These are phyloP conservation scores for Ophion ellenae DNA, from an alignment of 2,888 invertebrate genomes.

Conservation along the genomic window DNA sequence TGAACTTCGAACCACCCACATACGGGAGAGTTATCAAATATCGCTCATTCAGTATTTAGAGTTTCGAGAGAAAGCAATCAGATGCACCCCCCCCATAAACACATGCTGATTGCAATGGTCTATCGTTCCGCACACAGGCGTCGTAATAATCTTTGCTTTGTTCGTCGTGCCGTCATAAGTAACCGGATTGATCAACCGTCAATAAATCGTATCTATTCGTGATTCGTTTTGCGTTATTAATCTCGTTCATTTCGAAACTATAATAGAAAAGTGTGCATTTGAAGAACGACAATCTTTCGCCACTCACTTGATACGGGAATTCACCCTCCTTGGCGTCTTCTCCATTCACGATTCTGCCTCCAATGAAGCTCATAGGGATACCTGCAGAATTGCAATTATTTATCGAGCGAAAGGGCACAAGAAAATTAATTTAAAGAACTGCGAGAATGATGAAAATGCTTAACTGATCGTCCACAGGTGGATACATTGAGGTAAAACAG, in stretches of 20 bases:
- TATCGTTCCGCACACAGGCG: too few relatives aligned
- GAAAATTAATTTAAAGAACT: background rate
- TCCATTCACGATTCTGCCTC: conserved; percentile 68
- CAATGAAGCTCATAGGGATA: conserved; percentile 32
- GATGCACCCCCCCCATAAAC: too few relatives aligned
- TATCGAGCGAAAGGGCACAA: background rate
- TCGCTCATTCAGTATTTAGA: too few relatives aligned
- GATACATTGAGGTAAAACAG: background rate
- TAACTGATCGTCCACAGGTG: background rate
- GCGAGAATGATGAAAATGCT: background rate
- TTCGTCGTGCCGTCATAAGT: too few relatives aligned
- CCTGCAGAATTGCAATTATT: conserved; percentile 26
- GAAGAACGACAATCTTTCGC: background rate
- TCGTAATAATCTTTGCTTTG: too few relatives aligned
- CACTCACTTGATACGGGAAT: conserved; percentile 76
- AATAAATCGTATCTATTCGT: too few relatives aligned
- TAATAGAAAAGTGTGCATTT: background rate
- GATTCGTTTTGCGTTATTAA: too few relatives aligned
- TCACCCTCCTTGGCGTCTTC: conserved; percentile 71
- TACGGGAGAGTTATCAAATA: too few relatives aligned
- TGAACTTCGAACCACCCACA: too few relatives aligned
- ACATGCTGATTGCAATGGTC: too few relatives aligned
- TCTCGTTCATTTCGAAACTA: background rate
- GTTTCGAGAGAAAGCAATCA: too few relatives aligned
- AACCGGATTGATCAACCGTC: too few relatives aligned